Percentiles rank a stretch among this genome's conserved stretches.
Evolutionary conservation across 2,888 invertebrate genomes (phyloP).

Genomic region (Drosophila crucigera): DNA sequence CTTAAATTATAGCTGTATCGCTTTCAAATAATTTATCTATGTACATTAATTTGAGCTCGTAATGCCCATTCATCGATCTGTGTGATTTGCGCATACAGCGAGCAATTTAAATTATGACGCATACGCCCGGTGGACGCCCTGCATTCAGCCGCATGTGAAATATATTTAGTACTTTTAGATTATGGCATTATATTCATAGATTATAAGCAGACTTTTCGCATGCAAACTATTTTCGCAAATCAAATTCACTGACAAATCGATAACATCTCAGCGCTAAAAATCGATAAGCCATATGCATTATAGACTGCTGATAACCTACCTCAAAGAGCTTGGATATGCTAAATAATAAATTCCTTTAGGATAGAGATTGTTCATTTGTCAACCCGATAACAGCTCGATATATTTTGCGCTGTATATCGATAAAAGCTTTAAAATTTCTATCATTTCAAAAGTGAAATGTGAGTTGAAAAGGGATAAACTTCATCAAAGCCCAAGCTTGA

Average conservation of each 20-base stretch:
- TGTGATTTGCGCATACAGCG: conserved; percentile 18
- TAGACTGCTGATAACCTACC: no score
- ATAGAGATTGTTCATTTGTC: neutral
- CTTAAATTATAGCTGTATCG: conserved; percentile 2
- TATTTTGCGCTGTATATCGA: neutral
- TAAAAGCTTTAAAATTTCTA: neutral
- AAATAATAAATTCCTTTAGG: neutral
- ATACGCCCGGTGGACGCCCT: conserved; percentile 27
- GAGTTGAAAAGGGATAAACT: neutral
- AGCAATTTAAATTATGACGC: conserved; percentile 34
- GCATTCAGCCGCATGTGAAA: neutral
- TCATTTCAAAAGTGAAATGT: neutral
- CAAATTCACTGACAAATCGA: neutral
- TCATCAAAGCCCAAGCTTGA: neutral
- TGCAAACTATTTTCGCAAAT: conserved; percentile 6
- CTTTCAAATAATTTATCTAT: neutral
- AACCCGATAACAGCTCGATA: neutral
- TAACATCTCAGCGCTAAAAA: neutral
- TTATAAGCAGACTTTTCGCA: neutral
- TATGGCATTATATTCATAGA: neutral
- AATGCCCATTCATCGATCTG: conserved; percentile 20
- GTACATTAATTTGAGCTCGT: conserved; percentile 12
- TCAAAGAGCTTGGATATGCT: neutral
- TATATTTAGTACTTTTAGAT: neutral
- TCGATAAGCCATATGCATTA: neutral